Conservation (phyloP, 2,113 vertebrate species). For the Poeciliopsis occidentalis region DNA sequence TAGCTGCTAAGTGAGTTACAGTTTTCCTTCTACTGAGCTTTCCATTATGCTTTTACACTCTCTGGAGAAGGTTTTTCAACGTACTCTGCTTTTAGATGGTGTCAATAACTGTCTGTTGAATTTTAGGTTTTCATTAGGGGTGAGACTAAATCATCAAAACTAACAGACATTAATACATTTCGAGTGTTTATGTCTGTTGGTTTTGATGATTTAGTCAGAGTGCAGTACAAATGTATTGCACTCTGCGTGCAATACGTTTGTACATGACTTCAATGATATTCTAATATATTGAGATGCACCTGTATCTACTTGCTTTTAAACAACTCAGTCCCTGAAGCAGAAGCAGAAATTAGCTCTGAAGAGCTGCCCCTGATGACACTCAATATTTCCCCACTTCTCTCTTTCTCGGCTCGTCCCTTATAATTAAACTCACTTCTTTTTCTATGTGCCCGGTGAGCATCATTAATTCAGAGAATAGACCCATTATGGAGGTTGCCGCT, state of each 20-base stretch:
- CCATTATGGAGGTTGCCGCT: slow-evolving; percentile 59
- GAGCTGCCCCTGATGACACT: slow-evolving; percentile 28
- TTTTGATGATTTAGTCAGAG: too few relatives aligned
- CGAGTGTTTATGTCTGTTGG: too few relatives aligned
- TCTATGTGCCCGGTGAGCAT: slow-evolving; percentile 40
- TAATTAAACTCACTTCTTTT: slow-evolving; percentile 64
- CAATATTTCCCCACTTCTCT: slow-evolving; percentile 38
- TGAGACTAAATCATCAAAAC: neutral
- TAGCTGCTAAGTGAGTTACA: neutral
- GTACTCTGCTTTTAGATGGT: neutral
- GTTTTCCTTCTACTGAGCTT: neutral
- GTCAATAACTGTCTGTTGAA: too few relatives aligned
- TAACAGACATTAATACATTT: too few relatives aligned
- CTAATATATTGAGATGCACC: neutral
- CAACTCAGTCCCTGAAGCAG: neutral
- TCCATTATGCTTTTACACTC: neutral
- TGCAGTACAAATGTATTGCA: too few relatives aligned
- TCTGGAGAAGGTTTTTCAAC: neutral
- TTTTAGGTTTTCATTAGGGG: neutral
- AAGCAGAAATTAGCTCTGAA: slow-evolving; percentile 6
- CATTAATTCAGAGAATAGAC: slow-evolving; percentile 64
- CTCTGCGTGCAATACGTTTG: neutral
- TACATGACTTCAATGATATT: neutral
- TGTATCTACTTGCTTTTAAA: neutral
- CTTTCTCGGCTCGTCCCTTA: slow-evolving; percentile 25